Conservation (phyloP, 2,113 vertebrate genomes). For the Cyanoliseus patagonus region DNA sequence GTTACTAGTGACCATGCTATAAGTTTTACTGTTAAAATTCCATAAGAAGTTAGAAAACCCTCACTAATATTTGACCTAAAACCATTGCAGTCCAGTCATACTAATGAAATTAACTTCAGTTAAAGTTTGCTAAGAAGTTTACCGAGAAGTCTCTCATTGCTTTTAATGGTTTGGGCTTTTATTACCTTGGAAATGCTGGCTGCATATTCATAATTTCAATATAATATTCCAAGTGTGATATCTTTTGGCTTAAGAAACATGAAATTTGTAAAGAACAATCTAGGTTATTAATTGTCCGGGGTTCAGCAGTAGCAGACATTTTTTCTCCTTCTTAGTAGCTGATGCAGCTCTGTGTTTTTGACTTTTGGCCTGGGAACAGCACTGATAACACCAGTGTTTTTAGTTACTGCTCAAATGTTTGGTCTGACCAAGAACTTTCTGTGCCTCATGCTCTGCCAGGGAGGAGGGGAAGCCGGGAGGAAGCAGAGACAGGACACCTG, state of each 20-base stretch:
- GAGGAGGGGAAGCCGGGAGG: too few species aligned
- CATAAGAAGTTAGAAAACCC: background rate
- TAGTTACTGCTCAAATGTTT: too few species aligned
- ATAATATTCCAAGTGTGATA: background rate
- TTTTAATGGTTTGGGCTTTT: background rate
- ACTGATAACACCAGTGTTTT: too few species aligned
- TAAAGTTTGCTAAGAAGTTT: background rate
- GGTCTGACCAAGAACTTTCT: too few species aligned
- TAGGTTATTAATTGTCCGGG: background rate
- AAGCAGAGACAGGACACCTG: too few species aligned
- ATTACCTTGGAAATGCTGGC: background rate
- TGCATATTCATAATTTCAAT: background rate
- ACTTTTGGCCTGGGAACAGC: too few species aligned
- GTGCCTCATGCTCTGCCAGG: too few species aligned
- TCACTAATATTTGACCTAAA: background rate
- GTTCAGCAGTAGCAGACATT: too few species aligned
- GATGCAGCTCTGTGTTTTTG: too few species aligned
- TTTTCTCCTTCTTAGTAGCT: too few species aligned
- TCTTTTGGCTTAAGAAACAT: background rate
- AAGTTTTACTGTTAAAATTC: background rate
- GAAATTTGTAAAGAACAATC: background rate
- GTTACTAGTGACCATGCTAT: background rate
- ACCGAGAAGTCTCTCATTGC: background rate
- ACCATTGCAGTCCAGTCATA: background rate
- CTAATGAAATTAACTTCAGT: background rate